Evolutionary conservation across 2,797 vertebrate genomes (phyloP).

Genomic region (Dromococcyx pavoninus): DNA sequence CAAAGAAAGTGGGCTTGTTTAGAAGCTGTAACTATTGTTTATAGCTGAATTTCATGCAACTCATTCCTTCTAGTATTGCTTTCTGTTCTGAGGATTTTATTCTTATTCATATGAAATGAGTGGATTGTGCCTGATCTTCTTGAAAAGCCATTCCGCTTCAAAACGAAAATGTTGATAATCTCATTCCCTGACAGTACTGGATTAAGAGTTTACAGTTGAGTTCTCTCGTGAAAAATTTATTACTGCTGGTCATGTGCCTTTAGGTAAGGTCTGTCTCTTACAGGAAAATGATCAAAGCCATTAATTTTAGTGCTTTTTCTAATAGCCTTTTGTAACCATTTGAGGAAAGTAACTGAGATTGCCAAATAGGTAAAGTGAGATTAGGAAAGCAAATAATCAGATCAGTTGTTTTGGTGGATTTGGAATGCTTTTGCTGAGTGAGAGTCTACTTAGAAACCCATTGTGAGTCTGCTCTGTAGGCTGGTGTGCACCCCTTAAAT

Average conservation of each 20-base stretch:
- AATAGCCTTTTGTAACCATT: background rate
- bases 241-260: background rate
- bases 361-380: background rate
- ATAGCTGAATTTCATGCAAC: background rate
- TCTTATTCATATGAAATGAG: background rate
- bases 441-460: background rate
- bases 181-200: background rate
- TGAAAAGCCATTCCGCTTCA: background rate
- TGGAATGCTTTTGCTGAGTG: background rate
- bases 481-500: background rate
- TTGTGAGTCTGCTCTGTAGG: background rate
- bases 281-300: background rate
- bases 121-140: background rate
- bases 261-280: background rate
- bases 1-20: background rate
- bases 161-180: background rate
- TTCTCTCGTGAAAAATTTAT: background rate
- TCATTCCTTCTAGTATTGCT: background rate
- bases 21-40: background rate
- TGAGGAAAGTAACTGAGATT: background rate
- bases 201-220: background rate
- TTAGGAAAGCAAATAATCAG: background rate
- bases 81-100: background rate
- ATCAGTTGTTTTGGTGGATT: background rate
- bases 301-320: background rate